Percentiles rank a stretch among this genome's conserved stretches.
phyloP scores from a whole-genome alignment of 2,888 invertebrate species.

The Calephelis perditalis region DNA sequence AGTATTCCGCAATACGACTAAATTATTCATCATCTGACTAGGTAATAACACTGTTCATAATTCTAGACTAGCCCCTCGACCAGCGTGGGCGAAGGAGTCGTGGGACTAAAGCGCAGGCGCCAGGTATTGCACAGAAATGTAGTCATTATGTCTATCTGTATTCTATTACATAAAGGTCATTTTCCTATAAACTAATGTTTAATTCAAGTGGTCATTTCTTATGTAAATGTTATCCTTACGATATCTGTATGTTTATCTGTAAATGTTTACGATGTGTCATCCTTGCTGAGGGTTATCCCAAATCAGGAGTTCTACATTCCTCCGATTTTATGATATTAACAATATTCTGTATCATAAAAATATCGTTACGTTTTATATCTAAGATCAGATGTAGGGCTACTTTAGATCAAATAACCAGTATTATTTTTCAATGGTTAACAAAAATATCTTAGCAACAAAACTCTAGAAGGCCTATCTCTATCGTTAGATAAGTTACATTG shows the following conservation, averaged over 20 bases:
- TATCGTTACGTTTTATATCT: too few species aligned
- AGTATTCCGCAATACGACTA: slow-evolving; percentile 29
- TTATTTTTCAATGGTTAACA: too few species aligned
- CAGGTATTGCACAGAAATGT: neutral
- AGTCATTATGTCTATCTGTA: neutral
- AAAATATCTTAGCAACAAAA: too few species aligned
- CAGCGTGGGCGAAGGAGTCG: slow-evolving; percentile 49
- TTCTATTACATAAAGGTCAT: neutral
- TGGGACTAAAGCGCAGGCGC: slow-evolving; percentile 45
- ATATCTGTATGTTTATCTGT: slow-evolving; percentile 11
- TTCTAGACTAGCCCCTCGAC: slow-evolving; percentile 36
- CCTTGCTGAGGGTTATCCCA: neutral
- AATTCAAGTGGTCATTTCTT: neutral
- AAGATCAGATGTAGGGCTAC: too few species aligned
- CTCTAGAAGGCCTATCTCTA: too few species aligned
- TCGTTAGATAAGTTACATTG: too few species aligned
- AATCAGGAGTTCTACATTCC: neutral
- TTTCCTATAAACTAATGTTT: neutral
- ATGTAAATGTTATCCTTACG: slow-evolving; percentile 7
- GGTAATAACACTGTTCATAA: slow-evolving; percentile 36
- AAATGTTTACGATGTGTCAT: slow-evolving; percentile 10
- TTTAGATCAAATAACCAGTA: too few species aligned
- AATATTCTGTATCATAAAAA: neutral
- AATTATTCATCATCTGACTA: slow-evolving; percentile 32
- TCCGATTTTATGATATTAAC: neutral